These are phyloP conservation scores for Conger conger DNA, from an alignment of 2,113 vertebrate species.

Conservation along the genomic window DNA sequence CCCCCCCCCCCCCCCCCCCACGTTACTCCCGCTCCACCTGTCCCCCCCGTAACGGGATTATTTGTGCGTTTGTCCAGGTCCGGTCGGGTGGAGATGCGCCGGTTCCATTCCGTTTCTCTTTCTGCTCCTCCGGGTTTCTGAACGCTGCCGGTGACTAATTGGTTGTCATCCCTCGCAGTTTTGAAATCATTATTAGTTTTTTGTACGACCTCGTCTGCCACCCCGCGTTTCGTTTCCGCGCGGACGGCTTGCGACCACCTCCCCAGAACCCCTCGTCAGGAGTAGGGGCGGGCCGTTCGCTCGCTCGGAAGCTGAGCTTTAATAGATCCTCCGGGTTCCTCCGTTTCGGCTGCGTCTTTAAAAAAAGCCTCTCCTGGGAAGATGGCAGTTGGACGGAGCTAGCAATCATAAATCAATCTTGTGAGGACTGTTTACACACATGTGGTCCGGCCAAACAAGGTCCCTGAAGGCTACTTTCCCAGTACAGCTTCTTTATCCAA, in stretches of 20 bases:
- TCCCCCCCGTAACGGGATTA: not conserved
- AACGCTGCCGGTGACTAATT: not conserved
- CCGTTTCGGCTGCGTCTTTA: not conserved
- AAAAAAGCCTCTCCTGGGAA: constrained; percentile 1
- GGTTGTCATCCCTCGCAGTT: not conserved
- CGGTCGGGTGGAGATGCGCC: not conserved
- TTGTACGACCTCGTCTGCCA: not conserved
- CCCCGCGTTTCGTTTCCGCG: not conserved
- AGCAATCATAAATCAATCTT: not conserved
- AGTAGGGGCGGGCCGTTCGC: not conserved
- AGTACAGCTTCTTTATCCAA: not conserved
- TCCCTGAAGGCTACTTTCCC: not conserved
- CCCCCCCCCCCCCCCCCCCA: not conserved
- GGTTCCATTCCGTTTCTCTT: not conserved
- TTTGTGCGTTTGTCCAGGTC: not conserved
- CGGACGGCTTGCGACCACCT: too few relatives aligned
- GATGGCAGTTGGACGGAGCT: not conserved
- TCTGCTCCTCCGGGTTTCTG: not conserved
- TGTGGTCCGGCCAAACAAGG: not conserved
- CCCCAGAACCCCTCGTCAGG: too few relatives aligned
- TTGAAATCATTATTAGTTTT: not conserved
- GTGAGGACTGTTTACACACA: not conserved
- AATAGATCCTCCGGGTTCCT: not conserved
- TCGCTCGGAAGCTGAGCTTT: not conserved
- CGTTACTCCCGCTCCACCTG: not conserved